A percentile compares a stretch with the other conserved stretches of the same genome.
These are phyloP conservation scores for Tachyglossus aculeatus DNA, from an alignment of 2,797 vertebrate genomes.

Conservation along the genomic window DNA sequence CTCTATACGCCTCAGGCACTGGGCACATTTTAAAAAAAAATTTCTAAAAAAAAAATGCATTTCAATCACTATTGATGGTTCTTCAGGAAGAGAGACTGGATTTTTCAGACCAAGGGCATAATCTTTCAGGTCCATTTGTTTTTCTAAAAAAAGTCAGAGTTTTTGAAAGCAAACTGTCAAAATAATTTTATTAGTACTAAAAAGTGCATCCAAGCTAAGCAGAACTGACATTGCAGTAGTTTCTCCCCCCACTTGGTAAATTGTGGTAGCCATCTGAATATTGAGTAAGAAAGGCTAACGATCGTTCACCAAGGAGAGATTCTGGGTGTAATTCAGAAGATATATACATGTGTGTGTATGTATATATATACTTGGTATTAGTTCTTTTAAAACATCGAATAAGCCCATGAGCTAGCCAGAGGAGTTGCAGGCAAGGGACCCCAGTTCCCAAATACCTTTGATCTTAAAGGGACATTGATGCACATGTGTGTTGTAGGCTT, in stretches of 20 bases:
- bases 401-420: slow-evolving; percentile 2
- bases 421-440: slow-evolving; percentile 11
- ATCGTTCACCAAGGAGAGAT: neutral
- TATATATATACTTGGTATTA: no score
- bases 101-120: no score
- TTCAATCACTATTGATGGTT: neutral
- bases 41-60: neutral
- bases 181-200: neutral
- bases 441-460: slow-evolving; percentile 30
- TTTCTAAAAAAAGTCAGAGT: no score
- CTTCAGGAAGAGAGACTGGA: no score
- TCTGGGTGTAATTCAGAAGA: neutral
- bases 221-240: neutral
- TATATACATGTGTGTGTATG: no score
- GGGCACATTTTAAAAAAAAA: neutral
- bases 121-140: no score
- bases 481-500: neutral
- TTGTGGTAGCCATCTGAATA: neutral
- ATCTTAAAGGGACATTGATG: neutral
- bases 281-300: neutral
- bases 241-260: neutral
- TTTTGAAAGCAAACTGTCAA: neutral
- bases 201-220: neutral
- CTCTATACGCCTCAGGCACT: neutral
- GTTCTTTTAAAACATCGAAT: neutral